Conservation (phyloP, 2,797 vertebrate genomes). For the Labroides dimidiatus region DNA sequence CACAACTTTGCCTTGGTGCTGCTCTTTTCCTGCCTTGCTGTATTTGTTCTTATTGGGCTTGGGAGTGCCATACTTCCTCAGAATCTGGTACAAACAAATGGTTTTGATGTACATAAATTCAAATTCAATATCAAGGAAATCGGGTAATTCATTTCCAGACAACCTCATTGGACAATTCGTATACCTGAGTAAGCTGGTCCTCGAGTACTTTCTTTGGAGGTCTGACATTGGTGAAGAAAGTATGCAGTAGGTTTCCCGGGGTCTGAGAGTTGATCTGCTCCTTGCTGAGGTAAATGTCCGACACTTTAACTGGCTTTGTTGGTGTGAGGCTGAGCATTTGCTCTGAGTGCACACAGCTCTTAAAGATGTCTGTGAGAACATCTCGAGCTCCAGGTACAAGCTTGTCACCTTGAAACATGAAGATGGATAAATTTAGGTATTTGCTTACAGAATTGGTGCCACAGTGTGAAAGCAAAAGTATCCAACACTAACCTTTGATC, state of each 20-base stretch:
- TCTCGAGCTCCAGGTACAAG: constrained; percentile 92
- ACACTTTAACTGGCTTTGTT: constrained; percentile 92
- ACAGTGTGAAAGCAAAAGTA: constrained; percentile 16
- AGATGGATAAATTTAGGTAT: constrained; percentile 9
- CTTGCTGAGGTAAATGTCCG: constrained; percentile 98
- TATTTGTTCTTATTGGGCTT: constrained; percentile 98
- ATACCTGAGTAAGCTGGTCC: constrained; percentile 97
- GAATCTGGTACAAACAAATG: constrained; percentile 84
- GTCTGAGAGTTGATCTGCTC: constrained; percentile 98
- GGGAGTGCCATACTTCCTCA: constrained; percentile 93
- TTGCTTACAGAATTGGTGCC: background rate
- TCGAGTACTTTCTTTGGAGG: constrained; percentile 97
- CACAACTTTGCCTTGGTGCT: constrained; percentile 96
- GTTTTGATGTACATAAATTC: background rate
- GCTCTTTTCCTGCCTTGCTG: constrained; percentile 95
- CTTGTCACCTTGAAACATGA: constrained; percentile 88
- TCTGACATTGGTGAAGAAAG: constrained; percentile 97
- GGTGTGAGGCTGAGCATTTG: constrained; percentile 96
- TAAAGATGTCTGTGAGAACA: constrained; percentile 96
- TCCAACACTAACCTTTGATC: constrained; percentile 87
- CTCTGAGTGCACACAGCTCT: constrained; percentile 95
- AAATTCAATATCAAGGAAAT: background rate
- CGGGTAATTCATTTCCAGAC: no score
- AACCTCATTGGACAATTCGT: no score
- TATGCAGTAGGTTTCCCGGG: constrained; percentile 93